These are phyloP conservation scores for Andrena dorsata DNA, from an alignment of 2,888 invertebrate species.

Conservation along the genomic window DNA sequence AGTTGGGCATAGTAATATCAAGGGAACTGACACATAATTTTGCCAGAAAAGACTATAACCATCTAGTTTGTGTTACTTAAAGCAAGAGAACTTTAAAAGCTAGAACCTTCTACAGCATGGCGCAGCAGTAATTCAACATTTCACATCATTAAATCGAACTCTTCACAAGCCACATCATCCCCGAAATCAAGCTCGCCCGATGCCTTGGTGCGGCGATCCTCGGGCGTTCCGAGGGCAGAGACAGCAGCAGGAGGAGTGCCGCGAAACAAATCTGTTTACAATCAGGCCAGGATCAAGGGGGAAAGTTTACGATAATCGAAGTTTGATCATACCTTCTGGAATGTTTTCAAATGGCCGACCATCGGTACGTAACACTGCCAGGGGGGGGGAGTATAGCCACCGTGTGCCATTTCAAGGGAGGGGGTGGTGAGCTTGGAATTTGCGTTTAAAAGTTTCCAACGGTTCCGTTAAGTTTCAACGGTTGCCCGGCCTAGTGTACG, in stretches of 20 bases:
- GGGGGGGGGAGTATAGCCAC: background rate
- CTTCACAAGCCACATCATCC: background rate
- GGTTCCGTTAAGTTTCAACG: constrained; percentile 69
- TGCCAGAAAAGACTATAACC: no score
- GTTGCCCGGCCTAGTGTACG: constrained; percentile 38
- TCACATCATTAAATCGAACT: background rate
- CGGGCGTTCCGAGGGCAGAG: background rate
- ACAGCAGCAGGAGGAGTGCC: background rate
- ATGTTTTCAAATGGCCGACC: constrained; percentile 49
- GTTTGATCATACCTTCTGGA: constrained; percentile 41
- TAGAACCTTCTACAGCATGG: background rate
- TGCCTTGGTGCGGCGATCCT: no score
- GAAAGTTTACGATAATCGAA: constrained; percentile 46
- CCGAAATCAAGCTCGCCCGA: background rate
- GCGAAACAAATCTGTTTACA: constrained; percentile 38
- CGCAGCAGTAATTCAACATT: background rate
- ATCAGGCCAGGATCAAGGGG: constrained; percentile 24
- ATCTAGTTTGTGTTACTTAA: no score
- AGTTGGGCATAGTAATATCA: no score
- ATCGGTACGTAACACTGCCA: constrained; percentile 17
- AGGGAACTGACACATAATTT: no score
- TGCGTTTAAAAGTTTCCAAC: constrained; percentile 76
- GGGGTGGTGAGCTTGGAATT: constrained; percentile 62
- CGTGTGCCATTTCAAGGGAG: background rate
- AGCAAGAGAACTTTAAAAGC: no score